Base-by-base conservation (phyloP, 2,888 invertebrate genomes). In the Melieria crassipennis region DNA sequence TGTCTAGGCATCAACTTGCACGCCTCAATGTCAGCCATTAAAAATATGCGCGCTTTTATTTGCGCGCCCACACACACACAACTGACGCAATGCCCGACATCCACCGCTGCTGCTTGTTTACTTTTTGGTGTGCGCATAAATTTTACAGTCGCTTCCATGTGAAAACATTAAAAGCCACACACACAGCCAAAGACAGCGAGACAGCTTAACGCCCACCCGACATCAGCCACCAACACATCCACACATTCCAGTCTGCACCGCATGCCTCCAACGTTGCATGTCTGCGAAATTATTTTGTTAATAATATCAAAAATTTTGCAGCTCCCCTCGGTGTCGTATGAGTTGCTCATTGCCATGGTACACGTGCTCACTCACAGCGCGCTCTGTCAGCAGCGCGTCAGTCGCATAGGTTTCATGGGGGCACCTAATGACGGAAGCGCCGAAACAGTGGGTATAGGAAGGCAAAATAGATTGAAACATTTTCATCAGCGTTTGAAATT, bases 281-380 rank as follows among this genome's bases (percentile, higher is more conserved):
- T 30, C 47, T 45, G 9, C 30, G 63, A 64, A 64, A 69, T 69
- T 69, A 69, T 58, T 64, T 69, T 64, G 69, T 63, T 64, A 69
- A 69, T 69, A 64, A 69, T 64, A 69, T 48, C 48, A 50, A 69
- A 65, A 69, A 65, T 62, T 16, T 9, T 63, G 47, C 42, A 48
- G 69, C 56, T 69, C 69, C 63, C 57, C 16, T 55, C 43, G 62
- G 69, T 69, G 63, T 69, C 69, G 63, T 69, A 69, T 63, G 46
- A 56, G 30, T 16, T 57, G 10, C 50, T 48, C 30, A 16, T 11
- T 10, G 43, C 43, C 55, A 9, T 13, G 43, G 52, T 7, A 3
- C 43, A 5, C 5, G 30, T 46, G 52, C 52, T 64, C 47, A 63
- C 47, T 48, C 42, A 48, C 62, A n/a, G 16, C 16, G 16, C 16